Evolutionary conservation across 1,140 invertebrate genomes (phyloP).

Genomic region (Megalopta genalis): DNA sequence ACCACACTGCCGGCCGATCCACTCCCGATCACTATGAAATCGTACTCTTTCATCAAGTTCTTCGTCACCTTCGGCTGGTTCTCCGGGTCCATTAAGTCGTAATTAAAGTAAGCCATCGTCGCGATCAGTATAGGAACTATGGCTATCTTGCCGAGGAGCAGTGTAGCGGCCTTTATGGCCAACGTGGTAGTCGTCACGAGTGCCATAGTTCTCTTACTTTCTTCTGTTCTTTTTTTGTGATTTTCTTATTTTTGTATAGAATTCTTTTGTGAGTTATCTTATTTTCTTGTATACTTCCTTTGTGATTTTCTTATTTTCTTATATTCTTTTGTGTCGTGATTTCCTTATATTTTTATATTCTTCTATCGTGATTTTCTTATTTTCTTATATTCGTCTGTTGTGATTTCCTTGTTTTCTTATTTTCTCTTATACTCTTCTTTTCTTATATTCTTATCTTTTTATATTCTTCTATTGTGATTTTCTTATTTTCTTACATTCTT

Average conservation of each 20-base stretch:
- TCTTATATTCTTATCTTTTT: not conserved
- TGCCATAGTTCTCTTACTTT: slow-evolving; percentile 18
- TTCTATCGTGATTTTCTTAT: too few relatives aligned
- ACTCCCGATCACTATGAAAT: slow-evolving; percentile 89
- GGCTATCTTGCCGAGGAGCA: slow-evolving; percentile 86
- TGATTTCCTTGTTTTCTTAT: too few relatives aligned
- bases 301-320: too few relatives aligned
- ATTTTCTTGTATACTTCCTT: too few relatives aligned
- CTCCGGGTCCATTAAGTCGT: slow-evolving; percentile 92
- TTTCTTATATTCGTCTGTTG: too few relatives aligned
- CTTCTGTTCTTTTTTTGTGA: too few relatives aligned
- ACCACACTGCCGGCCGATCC: slow-evolving; percentile 94
- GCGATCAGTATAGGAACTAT: slow-evolving; percentile 89
- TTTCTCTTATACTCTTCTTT: too few relatives aligned
- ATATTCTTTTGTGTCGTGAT: too few relatives aligned
- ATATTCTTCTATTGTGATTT: too few relatives aligned
- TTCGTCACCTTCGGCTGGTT: slow-evolving; percentile 86
- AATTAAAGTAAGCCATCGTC: slow-evolving; percentile 90
- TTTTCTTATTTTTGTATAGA: not conserved
- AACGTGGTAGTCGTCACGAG: slow-evolving; percentile 56
- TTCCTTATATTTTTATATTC: too few relatives aligned
- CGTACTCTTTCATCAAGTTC: slow-evolving; percentile 85
- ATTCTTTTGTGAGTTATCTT: too few relatives aligned
- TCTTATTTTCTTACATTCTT: too few relatives aligned
- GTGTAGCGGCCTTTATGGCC: slow-evolving; percentile 85